Conservation (phyloP, 1,140 invertebrate genomes). For the Maconellicoccus hirsutus region DNA sequence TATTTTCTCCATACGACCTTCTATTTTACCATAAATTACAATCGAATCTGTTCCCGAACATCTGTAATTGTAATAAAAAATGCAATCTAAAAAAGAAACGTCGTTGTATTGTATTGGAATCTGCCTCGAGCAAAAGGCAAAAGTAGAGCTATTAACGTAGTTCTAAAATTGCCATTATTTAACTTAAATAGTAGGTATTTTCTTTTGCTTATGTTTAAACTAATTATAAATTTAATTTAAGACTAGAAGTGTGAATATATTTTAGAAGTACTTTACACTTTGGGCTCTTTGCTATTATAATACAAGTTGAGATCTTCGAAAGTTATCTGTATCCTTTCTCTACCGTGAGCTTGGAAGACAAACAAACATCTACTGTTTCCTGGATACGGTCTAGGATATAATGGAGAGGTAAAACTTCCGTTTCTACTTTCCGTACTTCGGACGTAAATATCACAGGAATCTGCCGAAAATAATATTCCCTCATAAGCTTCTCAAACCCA, state of each 20-base stretch:
- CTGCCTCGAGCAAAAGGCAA: neutral
- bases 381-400: constrained; percentile 60
- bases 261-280: constrained; percentile 44
- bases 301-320: constrained; percentile 61
- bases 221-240: neutral
- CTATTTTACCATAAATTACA: constrained; percentile 62
- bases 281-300: constrained; percentile 42
- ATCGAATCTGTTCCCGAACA: constrained; percentile 64
- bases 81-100: no score
- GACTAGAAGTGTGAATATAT: constrained; percentile 1
- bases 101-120: no score
- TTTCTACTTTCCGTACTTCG: constrained; percentile 68
- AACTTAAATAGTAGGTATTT: no score
- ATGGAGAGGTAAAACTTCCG: constrained; percentile 64
- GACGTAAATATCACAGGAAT: constrained; percentile 60
- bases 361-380: constrained; percentile 63
- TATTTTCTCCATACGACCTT: constrained; percentile 65
- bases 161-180: no score
- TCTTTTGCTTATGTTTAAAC: no score
- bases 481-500: constrained; percentile 7
- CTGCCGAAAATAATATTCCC: constrained; percentile 48
- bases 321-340: constrained; percentile 61
- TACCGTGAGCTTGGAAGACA: constrained; percentile 69
- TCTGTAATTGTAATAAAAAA: constrained; percentile 42
- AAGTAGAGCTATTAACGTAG: no score